Evolutionary conservation across 2,888 invertebrate genomes (phyloP).

Genomic region (Lypha dubia): DNA sequence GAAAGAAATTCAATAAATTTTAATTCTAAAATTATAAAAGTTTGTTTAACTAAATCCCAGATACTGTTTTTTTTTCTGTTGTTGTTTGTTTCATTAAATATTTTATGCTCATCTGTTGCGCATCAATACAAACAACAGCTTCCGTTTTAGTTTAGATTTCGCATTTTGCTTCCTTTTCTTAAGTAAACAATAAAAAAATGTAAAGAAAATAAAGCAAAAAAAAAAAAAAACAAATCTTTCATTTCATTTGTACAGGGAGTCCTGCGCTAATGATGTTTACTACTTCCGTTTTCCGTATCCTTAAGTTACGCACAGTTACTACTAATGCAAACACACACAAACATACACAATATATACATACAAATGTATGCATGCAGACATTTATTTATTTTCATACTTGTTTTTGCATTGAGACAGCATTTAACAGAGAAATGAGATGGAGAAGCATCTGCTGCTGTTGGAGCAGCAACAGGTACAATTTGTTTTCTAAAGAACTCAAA

Average conservation of each 20-base stretch:
- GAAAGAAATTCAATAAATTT: not conserved
- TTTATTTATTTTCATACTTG: conserved; percentile 12
- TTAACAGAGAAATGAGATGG: not conserved
- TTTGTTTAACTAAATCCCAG: conserved; percentile 9
- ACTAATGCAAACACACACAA: not conserved
- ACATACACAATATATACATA: not conserved
- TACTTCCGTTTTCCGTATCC: conserved; percentile 70
- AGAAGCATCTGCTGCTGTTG: conserved; percentile 61
- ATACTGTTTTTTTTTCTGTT: not conserved
- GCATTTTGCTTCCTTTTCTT: conserved; percentile 48
- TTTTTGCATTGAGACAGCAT: conserved; percentile 60
- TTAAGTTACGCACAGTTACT: conserved; percentile 22
- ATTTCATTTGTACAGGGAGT: conserved; percentile 37
- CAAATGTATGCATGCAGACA: not conserved
- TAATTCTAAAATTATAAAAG: not conserved
- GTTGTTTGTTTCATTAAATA: not conserved
- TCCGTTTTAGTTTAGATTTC: conserved; percentile 59
- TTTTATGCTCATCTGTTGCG: conserved; percentile 65
- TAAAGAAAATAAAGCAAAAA: conserved; percentile 21
- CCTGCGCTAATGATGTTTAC: conserved; percentile 65
- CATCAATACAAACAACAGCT: conserved; percentile 42
- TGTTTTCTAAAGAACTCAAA: not conserved
- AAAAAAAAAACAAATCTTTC: conserved; percentile 42
- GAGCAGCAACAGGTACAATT: conserved; percentile 59
- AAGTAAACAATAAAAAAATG: conserved; percentile 9